Evolutionary conservation across 2,113 vertebrate genomes (phyloP).

Genomic region (Myrmophylax atrothorax): DNA sequence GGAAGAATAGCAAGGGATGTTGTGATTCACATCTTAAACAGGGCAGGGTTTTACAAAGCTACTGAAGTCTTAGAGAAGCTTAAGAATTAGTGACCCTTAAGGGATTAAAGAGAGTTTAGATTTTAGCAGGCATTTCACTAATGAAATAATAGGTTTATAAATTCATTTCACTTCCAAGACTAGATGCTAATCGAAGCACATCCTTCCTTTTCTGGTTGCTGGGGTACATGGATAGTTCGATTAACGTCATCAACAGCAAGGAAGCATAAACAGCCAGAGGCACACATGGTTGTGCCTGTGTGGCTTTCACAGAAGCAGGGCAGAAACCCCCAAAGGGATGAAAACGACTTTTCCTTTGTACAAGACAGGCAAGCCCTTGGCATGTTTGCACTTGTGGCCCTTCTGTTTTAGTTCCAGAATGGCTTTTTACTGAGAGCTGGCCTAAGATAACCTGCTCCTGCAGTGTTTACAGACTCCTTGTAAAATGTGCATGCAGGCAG

Average conservation of each 20-base stretch:
- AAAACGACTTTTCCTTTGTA: not conserved
- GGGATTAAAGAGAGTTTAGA: not conserved
- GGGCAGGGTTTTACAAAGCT: not conserved
- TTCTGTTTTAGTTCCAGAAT: conserved; percentile 1
- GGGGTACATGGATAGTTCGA: not conserved
- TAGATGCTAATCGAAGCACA: conserved; percentile 14
- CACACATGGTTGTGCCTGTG: not conserved
- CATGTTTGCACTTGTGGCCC: not conserved
- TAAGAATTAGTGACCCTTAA: not conserved
- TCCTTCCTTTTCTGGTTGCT: conserved; percentile 31
- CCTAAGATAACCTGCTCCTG: conserved; percentile 22
- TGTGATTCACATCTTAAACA: conserved; percentile 47
- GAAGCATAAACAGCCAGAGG: conserved; percentile 9
- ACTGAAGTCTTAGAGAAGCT: not conserved
- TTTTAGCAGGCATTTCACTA: conserved; percentile 31
- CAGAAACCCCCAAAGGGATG: not conserved
- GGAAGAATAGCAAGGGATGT: not conserved
- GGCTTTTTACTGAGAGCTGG: not conserved
- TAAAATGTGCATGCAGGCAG: not conserved
- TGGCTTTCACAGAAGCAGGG: not conserved
- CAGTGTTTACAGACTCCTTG: not conserved
- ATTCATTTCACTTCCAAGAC: conserved; percentile 13
- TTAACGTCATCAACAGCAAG: not conserved
- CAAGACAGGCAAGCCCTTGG: not conserved
- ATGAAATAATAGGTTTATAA: conserved; percentile 25